These are phyloP conservation scores for Baryphthengus martii DNA, from an alignment of 2,113 vertebrate species.

Conservation along the genomic window DNA sequence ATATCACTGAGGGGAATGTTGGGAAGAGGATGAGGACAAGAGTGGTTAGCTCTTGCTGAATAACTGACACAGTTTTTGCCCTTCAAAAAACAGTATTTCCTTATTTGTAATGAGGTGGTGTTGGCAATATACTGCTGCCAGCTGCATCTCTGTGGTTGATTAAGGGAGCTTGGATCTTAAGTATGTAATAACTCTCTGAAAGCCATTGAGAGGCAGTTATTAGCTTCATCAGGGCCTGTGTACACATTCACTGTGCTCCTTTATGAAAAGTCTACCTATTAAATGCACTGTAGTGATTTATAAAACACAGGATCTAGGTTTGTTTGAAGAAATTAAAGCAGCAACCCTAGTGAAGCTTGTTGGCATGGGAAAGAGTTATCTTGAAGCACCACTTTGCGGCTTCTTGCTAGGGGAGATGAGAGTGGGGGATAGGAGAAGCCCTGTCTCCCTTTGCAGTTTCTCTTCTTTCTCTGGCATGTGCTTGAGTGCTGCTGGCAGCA, in stretches of 20 bases:
- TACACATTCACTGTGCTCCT: constrained; percentile 9
- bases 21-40: neutral
- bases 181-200: constrained; percentile 60
- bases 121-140: constrained; percentile 63
- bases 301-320: neutral
- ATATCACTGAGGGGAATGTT: neutral
- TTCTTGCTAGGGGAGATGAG: neutral
- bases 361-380: neutral
- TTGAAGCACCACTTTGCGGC: neutral
- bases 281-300: constrained; percentile 20
- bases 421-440: neutral
- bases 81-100: constrained; percentile 60
- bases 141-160: constrained; percentile 69
- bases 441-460: neutral
- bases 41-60: neutral
- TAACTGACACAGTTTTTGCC: constrained; percentile 40
- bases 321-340: neutral
- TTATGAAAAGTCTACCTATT: constrained; percentile 41
- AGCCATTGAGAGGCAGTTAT: constrained; percentile 60
- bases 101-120: constrained; percentile 68
- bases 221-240: constrained; percentile 54
- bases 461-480: neutral
- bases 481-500: neutral
- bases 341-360: neutral
- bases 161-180: constrained; percentile 58